Base-by-base conservation (phyloP, 2,113 vertebrate species). In the Crocuta crocuta region DNA sequence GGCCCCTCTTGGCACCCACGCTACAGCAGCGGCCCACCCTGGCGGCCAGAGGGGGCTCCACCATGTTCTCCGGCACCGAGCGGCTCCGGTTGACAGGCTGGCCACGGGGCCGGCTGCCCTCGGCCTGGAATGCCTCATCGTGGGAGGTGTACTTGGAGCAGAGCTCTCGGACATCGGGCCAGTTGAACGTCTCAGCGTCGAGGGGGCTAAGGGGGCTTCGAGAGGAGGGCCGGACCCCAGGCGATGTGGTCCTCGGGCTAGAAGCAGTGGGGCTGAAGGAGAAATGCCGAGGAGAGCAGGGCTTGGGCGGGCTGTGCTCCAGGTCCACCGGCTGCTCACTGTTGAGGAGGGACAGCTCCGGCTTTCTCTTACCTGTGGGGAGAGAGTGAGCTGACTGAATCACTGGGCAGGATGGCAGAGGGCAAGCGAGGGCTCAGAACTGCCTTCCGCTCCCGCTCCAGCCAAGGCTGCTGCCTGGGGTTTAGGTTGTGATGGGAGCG, bases 131-230 rank as follows among this genome's bases (percentile, higher is more conserved):
- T 0, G 35, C 91, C 0, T 87, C 92, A 0, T 78, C 94, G 0
- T 84, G 71, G 26, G 92, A 97, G 71, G 98, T 89, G 68, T 99
- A 99, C 93, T 99, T 99, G 89, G 99, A 99, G 90, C 99, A 98
- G 63, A 99, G 99, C 97, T 99, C 99, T 78, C 98, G 99, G 31
- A 99, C 99, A 0, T 99, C 99, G 0, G 99, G 99, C 99, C 99
- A 99, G 82, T 98, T 85, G 94, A 99, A 99, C 86, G 97, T 98
- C 94, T 99, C 99, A 0, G 98, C 45, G 6, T 98, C 95, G 0
- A 98, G 61, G 2, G 99, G 99, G 96, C 99, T 99, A 3, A 97
- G 96, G 5, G 98, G 98, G 92, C 99, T 99, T 90, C 58, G 98
- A 16, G 97, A 89, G 5, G 85, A 24, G 71, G 84, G 39, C 21